phyloP scores from a whole-genome alignment of 2,888 invertebrate genomes.

The Eubasilissa splendida region DNA sequence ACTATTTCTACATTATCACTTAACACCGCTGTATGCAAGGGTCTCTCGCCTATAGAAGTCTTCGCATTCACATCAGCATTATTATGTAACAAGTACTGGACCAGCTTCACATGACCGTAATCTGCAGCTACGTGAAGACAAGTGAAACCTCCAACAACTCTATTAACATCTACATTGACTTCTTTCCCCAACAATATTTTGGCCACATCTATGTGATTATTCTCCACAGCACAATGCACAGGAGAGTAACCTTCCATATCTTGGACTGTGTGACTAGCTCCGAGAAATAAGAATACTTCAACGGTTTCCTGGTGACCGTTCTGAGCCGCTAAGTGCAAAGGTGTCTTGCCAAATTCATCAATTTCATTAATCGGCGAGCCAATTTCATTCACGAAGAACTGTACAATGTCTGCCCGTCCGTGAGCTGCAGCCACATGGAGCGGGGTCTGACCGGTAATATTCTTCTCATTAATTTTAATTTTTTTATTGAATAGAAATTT shows the following conservation, averaged over 20 bases:
- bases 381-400: neutral
- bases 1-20: conserved; percentile 1
- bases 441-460: conserved; percentile 9
- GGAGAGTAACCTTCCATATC: neutral
- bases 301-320: conserved; percentile 13
- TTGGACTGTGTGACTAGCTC: neutral
- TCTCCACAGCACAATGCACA: conserved; percentile 3
- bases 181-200: neutral
- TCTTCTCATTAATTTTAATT: neutral
- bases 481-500: neutral
- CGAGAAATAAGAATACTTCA: conserved; percentile 3
- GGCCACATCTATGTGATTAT: neutral
- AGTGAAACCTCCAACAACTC: neutral
- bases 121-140: neutral
- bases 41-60: neutral
- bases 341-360: conserved; percentile 3
- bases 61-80: conserved; percentile 4
- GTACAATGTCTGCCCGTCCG: neutral
- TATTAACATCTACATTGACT: neutral
- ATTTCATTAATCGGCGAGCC: neutral
- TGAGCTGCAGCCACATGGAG: conserved; percentile 5
- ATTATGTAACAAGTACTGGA: neutral
- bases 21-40: neutral
- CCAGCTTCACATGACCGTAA: conserved; percentile 4
- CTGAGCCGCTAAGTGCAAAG: conserved; percentile 13